Percentiles rank a stretch among this genome's conserved stretches.
phyloP scores from a whole-genome alignment of 2,113 vertebrate species.

The Lasiurus cinereus region DNA sequence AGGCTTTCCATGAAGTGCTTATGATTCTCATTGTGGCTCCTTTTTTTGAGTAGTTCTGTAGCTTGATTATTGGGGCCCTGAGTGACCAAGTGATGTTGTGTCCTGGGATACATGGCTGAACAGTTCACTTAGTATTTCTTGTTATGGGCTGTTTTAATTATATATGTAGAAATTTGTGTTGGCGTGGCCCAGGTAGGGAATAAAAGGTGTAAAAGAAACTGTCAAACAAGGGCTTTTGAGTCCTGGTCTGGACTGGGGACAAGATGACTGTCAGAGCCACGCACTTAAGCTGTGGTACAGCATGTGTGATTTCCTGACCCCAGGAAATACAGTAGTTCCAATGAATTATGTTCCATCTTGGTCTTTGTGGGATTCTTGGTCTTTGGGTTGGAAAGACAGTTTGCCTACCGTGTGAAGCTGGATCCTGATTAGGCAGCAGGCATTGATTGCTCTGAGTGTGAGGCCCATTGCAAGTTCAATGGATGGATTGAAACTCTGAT shows the following conservation, averaged over 20 bases:
- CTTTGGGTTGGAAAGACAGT: background rate
- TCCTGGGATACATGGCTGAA: background rate
- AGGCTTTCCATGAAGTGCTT: constrained; percentile 21
- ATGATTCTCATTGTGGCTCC: background rate
- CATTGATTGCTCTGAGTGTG: background rate
- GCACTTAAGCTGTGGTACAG: background rate
- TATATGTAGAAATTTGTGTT: background rate
- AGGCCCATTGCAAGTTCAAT: background rate
- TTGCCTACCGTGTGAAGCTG: background rate
- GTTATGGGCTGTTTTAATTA: background rate
- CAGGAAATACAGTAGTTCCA: background rate
- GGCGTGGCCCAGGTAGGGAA: background rate
- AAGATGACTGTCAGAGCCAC: background rate
- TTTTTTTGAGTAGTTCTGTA: background rate
- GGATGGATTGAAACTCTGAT: background rate
- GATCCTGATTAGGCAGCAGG: background rate
- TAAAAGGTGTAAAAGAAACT: background rate
- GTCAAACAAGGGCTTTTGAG: background rate
- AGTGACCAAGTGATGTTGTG: background rate
- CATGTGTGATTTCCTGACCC: constrained; percentile 19
- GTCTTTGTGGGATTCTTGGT: background rate
- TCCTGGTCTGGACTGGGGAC: background rate
- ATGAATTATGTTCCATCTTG: background rate
- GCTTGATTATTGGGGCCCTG: background rate
- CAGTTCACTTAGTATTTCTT: background rate